phyloP scores from a whole-genome alignment of 2,888 invertebrate genomes.

The Oconnorella tubifera region DNA sequence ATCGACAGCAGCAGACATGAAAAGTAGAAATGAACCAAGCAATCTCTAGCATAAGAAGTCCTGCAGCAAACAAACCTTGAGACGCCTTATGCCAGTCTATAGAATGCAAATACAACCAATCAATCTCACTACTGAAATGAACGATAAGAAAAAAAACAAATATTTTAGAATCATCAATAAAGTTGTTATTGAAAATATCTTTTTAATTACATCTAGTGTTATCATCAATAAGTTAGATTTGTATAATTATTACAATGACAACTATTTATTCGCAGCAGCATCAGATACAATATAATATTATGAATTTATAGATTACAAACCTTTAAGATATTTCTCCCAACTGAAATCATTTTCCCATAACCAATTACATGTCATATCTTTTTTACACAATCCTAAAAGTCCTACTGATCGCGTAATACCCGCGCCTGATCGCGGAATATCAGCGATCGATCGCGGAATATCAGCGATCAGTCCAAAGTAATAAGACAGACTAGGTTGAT shows the following conservation, averaged over 20 bases:
- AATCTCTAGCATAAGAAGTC: slow-evolving; percentile 16
- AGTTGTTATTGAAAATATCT: no score
- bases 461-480: neutral
- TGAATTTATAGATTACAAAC: no score
- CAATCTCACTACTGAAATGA: no score
- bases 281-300: no score
- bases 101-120: no score
- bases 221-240: no score
- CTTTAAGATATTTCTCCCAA: slow-evolving; percentile 14
- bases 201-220: no score
- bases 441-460: neutral
- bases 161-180: no score
- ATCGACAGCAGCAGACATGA: slow-evolving; percentile 20
- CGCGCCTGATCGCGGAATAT: neutral
- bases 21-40: slow-evolving; percentile 14
- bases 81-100: slow-evolving; percentile 23
- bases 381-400: slow-evolving; percentile 14
- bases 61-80: slow-evolving; percentile 22
- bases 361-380: slow-evolving; percentile 13
- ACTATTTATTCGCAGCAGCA: no score
- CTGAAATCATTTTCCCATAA: slow-evolving; percentile 20
- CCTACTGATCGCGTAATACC: slow-evolving; percentile 10
- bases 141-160: no score
- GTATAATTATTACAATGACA: no score
- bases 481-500: no score